Evolutionary conservation across 2,888 invertebrate species (phyloP).

Genomic region (Caenorhabditis imperialis): DNA sequence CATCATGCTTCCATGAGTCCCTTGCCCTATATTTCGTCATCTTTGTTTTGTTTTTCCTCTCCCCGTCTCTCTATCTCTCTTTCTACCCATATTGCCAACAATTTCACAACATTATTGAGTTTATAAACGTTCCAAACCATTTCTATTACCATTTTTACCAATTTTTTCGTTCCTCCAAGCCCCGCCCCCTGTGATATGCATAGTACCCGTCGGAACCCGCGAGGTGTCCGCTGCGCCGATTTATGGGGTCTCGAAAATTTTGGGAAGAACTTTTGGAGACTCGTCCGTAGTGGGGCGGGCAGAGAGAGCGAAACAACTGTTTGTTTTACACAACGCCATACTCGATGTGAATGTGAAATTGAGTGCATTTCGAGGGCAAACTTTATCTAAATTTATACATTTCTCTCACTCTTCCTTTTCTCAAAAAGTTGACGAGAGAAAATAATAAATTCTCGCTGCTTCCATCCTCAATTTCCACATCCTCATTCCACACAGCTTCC

Average conservation of each 20-base stretch:
- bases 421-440: too few relatives aligned
- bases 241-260: too few relatives aligned
- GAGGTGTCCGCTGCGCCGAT: background rate
- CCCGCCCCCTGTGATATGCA: background rate
- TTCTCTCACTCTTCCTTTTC: background rate
- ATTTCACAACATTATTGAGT: conserved; percentile 26
- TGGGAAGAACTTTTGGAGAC: conserved; percentile 2
- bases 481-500: conserved; percentile 38
- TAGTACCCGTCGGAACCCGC: background rate
- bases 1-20: conserved; percentile 30
- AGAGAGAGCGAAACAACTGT: background rate
- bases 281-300: background rate
- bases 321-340: conserved; percentile 16
- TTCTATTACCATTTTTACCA: background rate
- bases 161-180: too few relatives aligned
- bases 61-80: conserved; percentile 10
- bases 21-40: conserved; percentile 37
- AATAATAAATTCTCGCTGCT: conserved; percentile 13
- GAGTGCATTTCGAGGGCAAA: conserved; percentile 35
- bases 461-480: conserved; percentile 3
- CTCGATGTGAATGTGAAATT: conserved; percentile 8
- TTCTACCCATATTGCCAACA: conserved; percentile 1
- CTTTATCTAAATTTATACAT: too few relatives aligned
- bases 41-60: conserved; percentile 8
- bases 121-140: conserved; percentile 2